phyloP scores from a whole-genome alignment of 2,113 vertebrate genomes.

The Otis tarda region DNA sequence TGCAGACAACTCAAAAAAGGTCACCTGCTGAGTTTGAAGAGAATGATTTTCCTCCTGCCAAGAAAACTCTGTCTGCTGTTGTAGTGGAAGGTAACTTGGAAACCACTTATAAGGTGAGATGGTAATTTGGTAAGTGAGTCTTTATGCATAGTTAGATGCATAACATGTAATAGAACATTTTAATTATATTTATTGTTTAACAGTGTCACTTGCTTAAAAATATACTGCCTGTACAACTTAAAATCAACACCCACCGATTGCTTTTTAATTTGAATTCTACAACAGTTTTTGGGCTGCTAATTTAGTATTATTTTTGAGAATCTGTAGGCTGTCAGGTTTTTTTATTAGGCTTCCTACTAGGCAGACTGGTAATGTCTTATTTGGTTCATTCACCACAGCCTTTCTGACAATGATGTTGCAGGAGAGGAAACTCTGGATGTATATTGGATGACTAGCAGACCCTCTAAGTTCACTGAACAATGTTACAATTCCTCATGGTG shows the following conservation, averaged over 20 bases:
- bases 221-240: neutral
- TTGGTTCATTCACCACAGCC: neutral
- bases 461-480: neutral
- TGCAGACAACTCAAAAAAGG: constrained; percentile 55
- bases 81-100: neutral
- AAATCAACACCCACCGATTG: neutral
- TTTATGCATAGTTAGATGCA: neutral
- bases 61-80: constrained; percentile 30
- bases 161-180: neutral
- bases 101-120: constrained; percentile 60
- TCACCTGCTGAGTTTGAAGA: constrained; percentile 16
- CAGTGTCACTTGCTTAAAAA: neutral
- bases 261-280: neutral
- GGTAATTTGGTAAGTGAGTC: neutral
- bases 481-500: neutral
- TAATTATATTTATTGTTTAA: neutral
- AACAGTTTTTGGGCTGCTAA: neutral
- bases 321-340: neutral
- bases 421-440: neutral
- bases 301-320: neutral
- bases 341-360: neutral
- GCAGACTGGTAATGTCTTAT: neutral
- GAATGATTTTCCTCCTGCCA: constrained; percentile 33
- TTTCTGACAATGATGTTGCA: neutral
- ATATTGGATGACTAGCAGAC: neutral